Evolutionary conservation across 2,888 invertebrate species (phyloP), one percentile per base, ranked within the genome.

Genomic region (Phorcus lineatus): DNA sequence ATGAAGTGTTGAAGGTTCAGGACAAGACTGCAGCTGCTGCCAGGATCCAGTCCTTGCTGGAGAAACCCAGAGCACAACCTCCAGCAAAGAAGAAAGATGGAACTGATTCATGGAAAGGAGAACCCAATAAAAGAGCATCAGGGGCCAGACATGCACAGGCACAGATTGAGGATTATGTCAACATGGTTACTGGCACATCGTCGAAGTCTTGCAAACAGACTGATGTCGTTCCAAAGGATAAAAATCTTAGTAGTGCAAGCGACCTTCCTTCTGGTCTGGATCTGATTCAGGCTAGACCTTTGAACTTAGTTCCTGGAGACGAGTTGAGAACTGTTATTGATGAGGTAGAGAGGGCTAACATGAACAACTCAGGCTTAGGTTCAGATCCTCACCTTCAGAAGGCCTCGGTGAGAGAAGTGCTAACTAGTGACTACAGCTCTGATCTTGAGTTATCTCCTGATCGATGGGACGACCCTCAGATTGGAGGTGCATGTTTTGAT

Each of bases 391-490:
- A 47, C 13, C 7, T 13, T 13, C 47, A 47, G 47, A 47, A 47
- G 47, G 47, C 47, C 47, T 47, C 47, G n/a, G 31, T 55, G 40
- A 67, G 67, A 67, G 74, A 79, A 13, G 55, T 79, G 13, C 57
- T 70, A 36, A 79, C 79, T 19, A 79, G 79, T 79, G 79, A 79
- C 17, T 79, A 79, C 74, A 79, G 79, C 28, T 79, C 79, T 36
- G 79, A 79, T 57, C 31, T 79, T 3, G 79, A 79, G 74, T n/a
- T 22, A 17, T 47, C 55, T 13, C 79, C 79, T 0, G 79, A 79
- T 36, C 28, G 40, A 55, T 19, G 24, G 54, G 76, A 76, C 16
- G 76, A 76, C 13, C 19, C 19, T 31, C 31, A 55, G 31, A 19
- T 55, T 55, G 53, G 31, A 9, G 54, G 76, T n/a, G 54, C 24